phyloP scores from a whole-genome alignment of 2,888 invertebrate species.

The Thumatha senex region DNA sequence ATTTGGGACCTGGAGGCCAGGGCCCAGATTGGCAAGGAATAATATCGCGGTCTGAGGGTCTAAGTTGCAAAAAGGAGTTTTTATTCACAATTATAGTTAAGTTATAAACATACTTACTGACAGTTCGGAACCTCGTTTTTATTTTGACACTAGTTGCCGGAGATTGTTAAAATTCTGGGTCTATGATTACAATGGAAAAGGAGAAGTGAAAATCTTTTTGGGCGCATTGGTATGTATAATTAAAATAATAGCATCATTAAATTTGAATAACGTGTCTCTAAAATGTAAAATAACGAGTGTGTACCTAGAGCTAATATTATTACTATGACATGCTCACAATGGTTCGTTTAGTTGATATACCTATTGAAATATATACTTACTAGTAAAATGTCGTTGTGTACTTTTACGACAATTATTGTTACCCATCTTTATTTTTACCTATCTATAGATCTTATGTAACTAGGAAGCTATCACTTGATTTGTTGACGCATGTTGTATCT shows the following conservation, averaged over 20 bases:
- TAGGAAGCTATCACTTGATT: neutral
- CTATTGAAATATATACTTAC: neutral
- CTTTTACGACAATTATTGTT: neutral
- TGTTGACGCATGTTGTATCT: neutral
- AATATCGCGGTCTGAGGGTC: too few species aligned
- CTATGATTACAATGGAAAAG: neutral
- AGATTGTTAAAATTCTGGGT: neutral
- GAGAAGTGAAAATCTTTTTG: neutral
- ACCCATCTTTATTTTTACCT: neutral
- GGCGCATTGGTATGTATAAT: neutral
- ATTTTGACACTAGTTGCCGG: neutral
- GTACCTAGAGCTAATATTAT: neutral
- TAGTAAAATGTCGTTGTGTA: neutral
- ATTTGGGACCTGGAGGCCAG: too few species aligned
- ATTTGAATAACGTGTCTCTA: neutral
- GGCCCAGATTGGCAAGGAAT: too few species aligned
- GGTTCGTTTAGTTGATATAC: neutral
- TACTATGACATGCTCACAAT: neutral
- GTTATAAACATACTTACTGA: too few species aligned
- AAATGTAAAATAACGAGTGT: neutral
- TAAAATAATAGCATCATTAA: neutral
- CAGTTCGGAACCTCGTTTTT: neutral
- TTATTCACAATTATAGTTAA: too few species aligned
- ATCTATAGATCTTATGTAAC: neutral
- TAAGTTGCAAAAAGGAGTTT: too few species aligned